These are phyloP conservation scores for Calameuta idolon DNA, from an alignment of 2,888 invertebrate genomes.

Conservation along the genomic window DNA sequence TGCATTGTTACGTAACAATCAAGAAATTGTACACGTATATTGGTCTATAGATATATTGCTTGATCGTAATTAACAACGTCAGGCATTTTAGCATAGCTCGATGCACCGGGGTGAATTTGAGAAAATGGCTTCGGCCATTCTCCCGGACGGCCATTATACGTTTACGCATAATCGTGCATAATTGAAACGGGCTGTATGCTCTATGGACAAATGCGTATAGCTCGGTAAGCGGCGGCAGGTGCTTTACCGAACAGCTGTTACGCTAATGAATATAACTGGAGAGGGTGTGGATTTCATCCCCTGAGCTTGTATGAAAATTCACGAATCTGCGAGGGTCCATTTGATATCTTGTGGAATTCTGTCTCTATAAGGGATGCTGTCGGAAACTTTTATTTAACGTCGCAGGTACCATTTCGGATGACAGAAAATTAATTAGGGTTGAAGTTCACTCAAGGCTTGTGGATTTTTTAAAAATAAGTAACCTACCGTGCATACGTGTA, in stretches of 20 bases:
- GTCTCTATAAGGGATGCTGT: not conserved
- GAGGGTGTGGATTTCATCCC: not conserved
- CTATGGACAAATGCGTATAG: slow-evolving; percentile 5
- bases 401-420: not conserved
- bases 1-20: not conserved
- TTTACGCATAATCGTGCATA: slow-evolving; percentile 1
- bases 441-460: not conserved
- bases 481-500: no score
- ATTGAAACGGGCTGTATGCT: slow-evolving; percentile 5
- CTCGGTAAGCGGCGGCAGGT: slow-evolving; percentile 4
- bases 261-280: slow-evolving; percentile 1
- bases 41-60: not conserved
- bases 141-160: not conserved
- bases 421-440: not conserved
- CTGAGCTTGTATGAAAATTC: not conserved
- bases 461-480: no score
- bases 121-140: not conserved
- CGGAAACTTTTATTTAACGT: not conserved
- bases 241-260: slow-evolving; percentile 2
- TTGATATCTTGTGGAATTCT: not conserved
- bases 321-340: not conserved
- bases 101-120: not conserved
- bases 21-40: not conserved
- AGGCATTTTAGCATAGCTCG: not conserved
- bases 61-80: not conserved